A percentile compares a stretch with the other conserved stretches of the same genome.
These are phyloP conservation scores for Perithous albicinctus DNA, from an alignment of 2,888 invertebrate species.

Conservation along the genomic window DNA sequence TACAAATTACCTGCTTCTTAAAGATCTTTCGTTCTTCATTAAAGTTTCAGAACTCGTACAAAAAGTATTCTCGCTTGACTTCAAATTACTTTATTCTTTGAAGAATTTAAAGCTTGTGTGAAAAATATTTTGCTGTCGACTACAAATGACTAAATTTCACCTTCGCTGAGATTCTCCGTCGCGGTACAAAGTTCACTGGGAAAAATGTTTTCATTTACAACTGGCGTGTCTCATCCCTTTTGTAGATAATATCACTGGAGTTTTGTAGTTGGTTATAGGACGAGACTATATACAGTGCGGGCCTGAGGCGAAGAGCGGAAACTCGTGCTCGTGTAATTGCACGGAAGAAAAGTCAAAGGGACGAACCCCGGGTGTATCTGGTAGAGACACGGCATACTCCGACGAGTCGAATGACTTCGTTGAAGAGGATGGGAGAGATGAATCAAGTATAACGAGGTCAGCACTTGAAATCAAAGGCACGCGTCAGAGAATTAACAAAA, in stretches of 20 bases:
- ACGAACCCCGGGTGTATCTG: slow-evolving; percentile 43
- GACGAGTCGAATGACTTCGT: slow-evolving; percentile 45
- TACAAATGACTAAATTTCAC: background rate
- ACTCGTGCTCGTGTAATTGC: slow-evolving; percentile 70
- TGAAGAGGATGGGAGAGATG: slow-evolving; percentile 43
- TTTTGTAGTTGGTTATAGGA: background rate
- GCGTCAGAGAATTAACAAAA: slow-evolving; percentile 43
- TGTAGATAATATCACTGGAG: slow-evolving; percentile 3
- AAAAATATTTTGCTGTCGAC: too few relatives aligned
- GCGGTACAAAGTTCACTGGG: background rate
- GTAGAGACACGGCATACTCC: slow-evolving; percentile 25
- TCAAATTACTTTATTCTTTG: background rate
- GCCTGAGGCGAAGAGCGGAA: background rate
- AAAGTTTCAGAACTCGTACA: background rate
- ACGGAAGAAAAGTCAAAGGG: slow-evolving; percentile 68
- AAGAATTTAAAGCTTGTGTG: background rate
- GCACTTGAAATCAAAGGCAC: slow-evolving; percentile 42
- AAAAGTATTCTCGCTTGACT: background rate
- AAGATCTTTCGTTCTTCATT: too few relatives aligned
- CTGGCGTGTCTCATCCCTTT: background rate
- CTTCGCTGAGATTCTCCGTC: background rate
- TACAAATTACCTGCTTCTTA: too few relatives aligned
- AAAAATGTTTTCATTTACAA: slow-evolving; percentile 3
- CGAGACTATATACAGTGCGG: background rate
- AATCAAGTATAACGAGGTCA: slow-evolving; percentile 76